These are phyloP conservation scores for Carpatolechia fugitivella DNA, from an alignment of 2,888 invertebrate species.

Conservation along the genomic window DNA sequence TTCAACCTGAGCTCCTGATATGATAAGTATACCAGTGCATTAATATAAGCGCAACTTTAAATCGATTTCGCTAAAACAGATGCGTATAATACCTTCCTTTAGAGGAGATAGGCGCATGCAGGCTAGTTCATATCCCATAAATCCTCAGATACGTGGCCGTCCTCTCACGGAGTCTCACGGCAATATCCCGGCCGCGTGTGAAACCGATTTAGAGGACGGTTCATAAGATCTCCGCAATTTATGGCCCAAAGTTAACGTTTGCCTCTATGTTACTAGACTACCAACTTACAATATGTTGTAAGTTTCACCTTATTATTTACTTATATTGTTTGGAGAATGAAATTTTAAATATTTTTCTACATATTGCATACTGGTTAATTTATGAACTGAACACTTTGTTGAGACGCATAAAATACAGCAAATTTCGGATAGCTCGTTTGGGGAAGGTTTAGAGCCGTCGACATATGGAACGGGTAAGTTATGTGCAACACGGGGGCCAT, in stretches of 20 bases:
- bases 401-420: slow-evolving; percentile 3
- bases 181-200: slow-evolving; percentile 32
- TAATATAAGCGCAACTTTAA: too few species aligned
- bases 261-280: slow-evolving; percentile 14
- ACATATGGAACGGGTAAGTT: slow-evolving; percentile 2
- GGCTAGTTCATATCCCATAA: slow-evolving; percentile 11
- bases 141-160: slow-evolving; percentile 23
- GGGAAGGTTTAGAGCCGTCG: slow-evolving; percentile 10
- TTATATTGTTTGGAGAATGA: background rate
- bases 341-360: background rate
- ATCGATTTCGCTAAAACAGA: too few species aligned
- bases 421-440: slow-evolving; percentile 7
- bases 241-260: slow-evolving; percentile 32
- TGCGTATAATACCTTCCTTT: background rate
- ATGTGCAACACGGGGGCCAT: slow-evolving; percentile 5
- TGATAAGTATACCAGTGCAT: too few species aligned
- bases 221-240: slow-evolving; percentile 42
- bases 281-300: background rate
- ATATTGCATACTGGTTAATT: background rate
- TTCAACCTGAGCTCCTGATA: too few species aligned
- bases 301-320: background rate
- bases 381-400: background rate
- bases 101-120: background rate
- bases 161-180: slow-evolving; percentile 24
- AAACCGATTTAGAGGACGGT: slow-evolving; percentile 41